Evolutionary conservation across 2,888 invertebrate species (phyloP), one percentile per base, ranked within the genome.

Genomic region (Megalurothrips usitatus): DNA sequence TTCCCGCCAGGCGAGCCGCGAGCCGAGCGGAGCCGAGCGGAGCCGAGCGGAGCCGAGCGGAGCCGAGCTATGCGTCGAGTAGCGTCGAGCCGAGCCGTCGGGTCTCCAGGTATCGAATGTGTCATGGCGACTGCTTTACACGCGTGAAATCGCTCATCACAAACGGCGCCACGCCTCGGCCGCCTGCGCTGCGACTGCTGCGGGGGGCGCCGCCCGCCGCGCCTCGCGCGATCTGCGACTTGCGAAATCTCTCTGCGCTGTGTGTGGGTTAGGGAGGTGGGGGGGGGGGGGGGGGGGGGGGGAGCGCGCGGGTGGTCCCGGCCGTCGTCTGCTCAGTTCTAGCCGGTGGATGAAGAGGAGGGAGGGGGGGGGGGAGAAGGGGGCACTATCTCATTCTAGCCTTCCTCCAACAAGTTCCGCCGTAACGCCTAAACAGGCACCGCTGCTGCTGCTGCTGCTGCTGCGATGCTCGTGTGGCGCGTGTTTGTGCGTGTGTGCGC

Each of bases 131-230:
- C 23, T 17, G 52, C 52, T 68, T 58, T 58, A 58, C 58, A 75
- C 23, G 68, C 68, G 68, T 75, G 26, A 75, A 75, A 75, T 75
- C 68, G 68, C 23, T 12, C 68, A 26, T 75, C 68, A 75, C 68
- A 75, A n/a, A 14, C 52, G 2, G 17, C 52, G 2, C 52, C 14
- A n/a, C n/a, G n/a, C n/a, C n/a, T n/a, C 34, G 34, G 34, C 34
- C 58, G n/a, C 58, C 58, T 58, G 52, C 52, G 58, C 58, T 58
- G 58, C 17, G 58, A 43, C 34, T 43, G 34, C 34, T 43, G 34
- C 34, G 34, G 6, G n/a, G n/a, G n/a, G n/a, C n/a, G n/a, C n/a
- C n/a, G n/a, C n/a, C n/a, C n/a, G n/a, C n/a, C n/a, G n/a, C n/a
- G n/a, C n/a, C n/a, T n/a, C n/a, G n/a, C n/a, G n/a, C n/a, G 34